Conservation (phyloP, 2,797 vertebrate species). For the Enteromius mattozi region DNA sequence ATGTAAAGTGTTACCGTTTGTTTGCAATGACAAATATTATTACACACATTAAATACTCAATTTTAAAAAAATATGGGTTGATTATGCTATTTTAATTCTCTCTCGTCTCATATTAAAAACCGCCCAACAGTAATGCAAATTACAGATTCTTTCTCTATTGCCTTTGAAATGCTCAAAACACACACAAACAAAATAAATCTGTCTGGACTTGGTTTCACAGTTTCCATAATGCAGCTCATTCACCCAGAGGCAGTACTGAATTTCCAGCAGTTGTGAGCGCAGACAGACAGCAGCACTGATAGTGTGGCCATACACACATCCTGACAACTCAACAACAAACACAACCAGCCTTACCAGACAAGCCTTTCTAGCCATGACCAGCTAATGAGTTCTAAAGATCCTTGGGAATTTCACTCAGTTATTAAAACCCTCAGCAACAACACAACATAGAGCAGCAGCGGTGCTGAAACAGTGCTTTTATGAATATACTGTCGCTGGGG, state of each 20-base stretch:
- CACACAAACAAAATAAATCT: constrained; percentile 27
- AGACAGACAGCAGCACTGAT: neutral
- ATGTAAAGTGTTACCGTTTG: no score
- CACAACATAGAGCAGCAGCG: neutral
- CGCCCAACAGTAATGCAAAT: neutral
- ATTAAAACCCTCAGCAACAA: constrained; percentile 30
- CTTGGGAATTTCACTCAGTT: constrained; percentile 17
- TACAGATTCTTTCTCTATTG: neutral
- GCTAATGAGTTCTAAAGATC: constrained; percentile 22
- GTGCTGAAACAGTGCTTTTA: constrained; percentile 13
- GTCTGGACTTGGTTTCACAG: constrained; percentile 13
- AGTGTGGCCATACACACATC: constrained; percentile 26
- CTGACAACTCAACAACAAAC: neutral
- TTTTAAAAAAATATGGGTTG: neutral
- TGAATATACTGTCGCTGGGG: neutral
- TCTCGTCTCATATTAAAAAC: neutral
- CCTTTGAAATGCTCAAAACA: constrained; percentile 11
- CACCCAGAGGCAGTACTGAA: constrained; percentile 3
- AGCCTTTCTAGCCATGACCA: neutral
- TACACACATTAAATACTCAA: neutral
- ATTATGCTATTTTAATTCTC: neutral
- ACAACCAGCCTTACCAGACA: neutral
- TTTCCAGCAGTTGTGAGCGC: neutral
- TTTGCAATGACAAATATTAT: neutral
- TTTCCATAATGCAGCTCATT: neutral